Percentiles rank a stretch among this genome's conserved stretches.
phyloP scores from a whole-genome alignment of 2,797 vertebrate species.

The Zenarchopterus dispar region DNA sequence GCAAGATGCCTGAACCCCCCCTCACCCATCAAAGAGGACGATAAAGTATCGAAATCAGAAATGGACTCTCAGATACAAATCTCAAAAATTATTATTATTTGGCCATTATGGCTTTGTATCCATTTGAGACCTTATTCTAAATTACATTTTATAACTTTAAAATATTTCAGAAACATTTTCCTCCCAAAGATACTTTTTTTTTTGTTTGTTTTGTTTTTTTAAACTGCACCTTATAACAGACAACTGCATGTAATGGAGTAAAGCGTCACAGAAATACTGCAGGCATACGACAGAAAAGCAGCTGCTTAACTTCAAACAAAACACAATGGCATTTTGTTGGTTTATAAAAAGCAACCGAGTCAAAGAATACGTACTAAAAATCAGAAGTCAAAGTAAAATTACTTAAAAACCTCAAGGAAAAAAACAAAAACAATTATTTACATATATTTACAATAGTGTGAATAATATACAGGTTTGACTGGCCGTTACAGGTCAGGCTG shows the following conservation, averaged over 20 bases:
- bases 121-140: slow-evolving; percentile 68
- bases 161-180: slow-evolving; percentile 73
- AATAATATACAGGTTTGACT: slow-evolving; percentile 87
- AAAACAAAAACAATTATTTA: slow-evolving; percentile 87
- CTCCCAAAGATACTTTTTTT: slow-evolving; percentile 58
- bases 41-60: slow-evolving; percentile 54
- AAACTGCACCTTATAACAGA: slow-evolving; percentile 75
- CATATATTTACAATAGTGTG: slow-evolving; percentile 81
- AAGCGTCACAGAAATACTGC: slow-evolving; percentile 76
- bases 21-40: slow-evolving; percentile 38
- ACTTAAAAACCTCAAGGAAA: slow-evolving; percentile 92
- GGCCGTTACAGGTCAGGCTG: slow-evolving; percentile 89
- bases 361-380: slow-evolving; percentile 93
- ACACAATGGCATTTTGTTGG: slow-evolving; percentile 56
- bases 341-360: slow-evolving; percentile 84
- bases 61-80: slow-evolving; percentile 70
- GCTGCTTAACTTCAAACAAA: slow-evolving; percentile 69
- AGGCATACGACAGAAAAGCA: slow-evolving; percentile 75
- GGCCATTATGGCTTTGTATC: slow-evolving; percentile 80
- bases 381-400: slow-evolving; percentile 88
- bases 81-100: slow-evolving; percentile 66
- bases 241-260: slow-evolving; percentile 75
- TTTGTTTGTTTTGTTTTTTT: slow-evolving; percentile 30
- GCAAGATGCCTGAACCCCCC: slow-evolving; percentile 67
- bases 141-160: slow-evolving; percentile 69